Evolutionary conservation across 2,888 invertebrate species (phyloP), one percentile per base, ranked within the genome.

Genomic region (Athalia cordata): DNA sequence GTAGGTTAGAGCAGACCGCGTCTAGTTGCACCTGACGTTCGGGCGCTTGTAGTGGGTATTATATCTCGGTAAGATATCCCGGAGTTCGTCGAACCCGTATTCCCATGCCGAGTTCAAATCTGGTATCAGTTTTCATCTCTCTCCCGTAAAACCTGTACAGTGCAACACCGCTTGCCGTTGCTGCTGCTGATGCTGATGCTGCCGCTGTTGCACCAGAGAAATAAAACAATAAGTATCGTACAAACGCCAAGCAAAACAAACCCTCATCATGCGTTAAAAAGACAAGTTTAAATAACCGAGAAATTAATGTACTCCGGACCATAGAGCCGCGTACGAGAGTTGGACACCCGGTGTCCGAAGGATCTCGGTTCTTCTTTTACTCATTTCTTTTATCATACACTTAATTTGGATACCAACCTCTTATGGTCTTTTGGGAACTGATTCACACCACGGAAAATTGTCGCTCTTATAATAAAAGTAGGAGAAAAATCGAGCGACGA

Each of bases 91-190:
- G 72, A 72, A 72, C 72, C 72, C 57, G 72, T 72, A 72, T 72
- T 72, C 72, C 72, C 72, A 47, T 72, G 72, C 57, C 59, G 72
- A 59, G 72, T 72, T 72, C 47, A 57, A 72, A 72, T 59, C 72
- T 72, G 72, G 72, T 72, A 57, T 72, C 72, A 72, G 57, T 72
- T 57, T 57, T 72, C 72, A 72, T 72, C 72, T 72, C 72, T 72
- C 59, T 59, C 72, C 59, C 59, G 72, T 72, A 59, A 72, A 72
- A 72, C 59, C 72, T 57, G 72, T 72, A 59, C 72, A 11, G 52
- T 52, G 52, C 52, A 52, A 52, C 11, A 29, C 29, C 29, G 29
- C 29, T 29, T 29, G 29, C 29, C 29, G 29, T 29, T 29, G 29
- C 29, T 2, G 29, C 29, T 29, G 29, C 29, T 29, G 29, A 29